phyloP scores from a whole-genome alignment of 2,797 vertebrate species.

The Stomatorhinus walkeri region DNA sequence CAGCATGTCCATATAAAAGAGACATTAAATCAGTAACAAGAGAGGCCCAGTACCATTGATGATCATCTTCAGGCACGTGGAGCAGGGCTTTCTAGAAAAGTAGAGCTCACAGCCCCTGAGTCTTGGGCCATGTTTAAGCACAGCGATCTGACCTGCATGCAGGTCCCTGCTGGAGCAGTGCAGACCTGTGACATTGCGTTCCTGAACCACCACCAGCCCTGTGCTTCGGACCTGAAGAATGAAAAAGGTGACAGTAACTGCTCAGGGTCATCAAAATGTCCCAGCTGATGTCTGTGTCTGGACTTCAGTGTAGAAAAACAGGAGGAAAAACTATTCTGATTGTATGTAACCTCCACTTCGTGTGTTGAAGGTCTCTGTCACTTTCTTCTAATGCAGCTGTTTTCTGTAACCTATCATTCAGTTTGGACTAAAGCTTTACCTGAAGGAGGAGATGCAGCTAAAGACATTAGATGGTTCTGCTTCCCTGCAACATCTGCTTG shows the following conservation, averaged over 20 bases:
- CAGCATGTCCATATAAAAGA: not conserved
- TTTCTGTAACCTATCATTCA: not conserved
- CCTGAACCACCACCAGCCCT: constrained; percentile 83
- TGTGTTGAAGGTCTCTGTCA: not conserved
- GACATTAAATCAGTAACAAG: not conserved
- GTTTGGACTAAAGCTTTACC: not conserved
- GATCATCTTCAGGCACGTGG: constrained; percentile 92
- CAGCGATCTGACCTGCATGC: constrained; percentile 83
- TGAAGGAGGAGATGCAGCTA: not conserved
- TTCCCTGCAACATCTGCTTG: not conserved
- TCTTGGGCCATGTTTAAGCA: constrained; percentile 74
- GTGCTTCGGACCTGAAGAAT: constrained; percentile 62
- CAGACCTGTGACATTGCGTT: constrained; percentile 76
- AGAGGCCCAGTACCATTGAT: constrained; percentile 78
- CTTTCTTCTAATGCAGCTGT: not conserved
- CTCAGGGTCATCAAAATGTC: not conserved
- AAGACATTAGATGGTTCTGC: not conserved
- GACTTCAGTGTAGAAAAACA: not conserved
- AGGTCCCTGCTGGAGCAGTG: constrained; percentile 81
- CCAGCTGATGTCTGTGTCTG: not conserved
- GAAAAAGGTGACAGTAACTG: not conserved
- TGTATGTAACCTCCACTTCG: not conserved
- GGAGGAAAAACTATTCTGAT: not conserved
- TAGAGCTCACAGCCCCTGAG: constrained; percentile 81
- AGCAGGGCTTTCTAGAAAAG: constrained; percentile 91